Evolutionary conservation across 2,797 vertebrate species (phyloP).

Genomic region (Schizothorax lantsangensis): DNA sequence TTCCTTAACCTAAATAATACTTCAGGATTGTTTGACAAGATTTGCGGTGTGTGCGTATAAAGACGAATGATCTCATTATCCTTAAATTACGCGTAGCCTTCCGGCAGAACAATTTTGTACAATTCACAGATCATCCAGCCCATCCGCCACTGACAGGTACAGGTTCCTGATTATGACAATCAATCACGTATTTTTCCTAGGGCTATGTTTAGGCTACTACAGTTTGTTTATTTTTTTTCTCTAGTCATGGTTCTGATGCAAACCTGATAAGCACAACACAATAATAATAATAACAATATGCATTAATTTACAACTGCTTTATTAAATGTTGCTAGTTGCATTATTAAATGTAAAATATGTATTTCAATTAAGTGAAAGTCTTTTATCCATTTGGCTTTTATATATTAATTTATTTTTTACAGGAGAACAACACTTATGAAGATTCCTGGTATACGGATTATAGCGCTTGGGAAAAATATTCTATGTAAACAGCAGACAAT

Average conservation of each 20-base stretch:
- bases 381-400: neutral
- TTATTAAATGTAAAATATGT: neutral
- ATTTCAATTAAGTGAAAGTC: neutral
- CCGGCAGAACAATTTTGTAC: slow-evolving; percentile 24
- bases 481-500: neutral
- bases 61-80: slow-evolving; percentile 16
- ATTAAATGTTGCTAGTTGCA: neutral
- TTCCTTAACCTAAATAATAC: slow-evolving; percentile 1
- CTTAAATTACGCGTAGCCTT: slow-evolving; percentile 37
- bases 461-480: neutral
- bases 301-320: neutral
- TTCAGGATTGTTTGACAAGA: slow-evolving; percentile 14
- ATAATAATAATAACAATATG: neutral
- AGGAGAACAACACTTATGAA: neutral
- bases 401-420: neutral
- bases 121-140: slow-evolving; percentile 11
- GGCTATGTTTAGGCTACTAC: neutral
- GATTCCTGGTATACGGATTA: neutral
- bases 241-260: neutral
- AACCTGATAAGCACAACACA: neutral
- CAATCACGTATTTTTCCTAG: neutral
- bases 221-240: neutral
- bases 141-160: slow-evolving; percentile 4
- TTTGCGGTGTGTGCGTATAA: neutral
- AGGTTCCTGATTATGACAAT: neutral